Percentiles rank a stretch among this genome's conserved stretches.
These are phyloP conservation scores for Hirudinaria manillensis DNA, from an alignment of 2,888 invertebrate species.

Conservation along the genomic window DNA sequence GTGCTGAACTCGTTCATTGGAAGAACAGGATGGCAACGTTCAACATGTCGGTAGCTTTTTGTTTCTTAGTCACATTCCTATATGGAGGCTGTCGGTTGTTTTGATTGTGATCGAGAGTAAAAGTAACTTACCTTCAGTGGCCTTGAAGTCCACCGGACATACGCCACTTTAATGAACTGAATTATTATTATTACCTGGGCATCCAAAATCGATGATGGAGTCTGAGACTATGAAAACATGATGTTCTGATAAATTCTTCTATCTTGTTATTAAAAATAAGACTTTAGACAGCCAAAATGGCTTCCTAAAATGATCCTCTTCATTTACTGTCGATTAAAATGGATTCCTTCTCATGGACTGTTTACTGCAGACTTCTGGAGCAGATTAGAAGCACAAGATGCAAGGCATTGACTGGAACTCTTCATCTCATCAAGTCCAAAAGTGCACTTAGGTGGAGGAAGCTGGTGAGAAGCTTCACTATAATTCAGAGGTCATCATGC, in stretches of 20 bases:
- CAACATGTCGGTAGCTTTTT: slow-evolving; percentile 56
- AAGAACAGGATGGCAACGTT: slow-evolving; percentile 85
- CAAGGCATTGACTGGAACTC: slow-evolving; percentile 51
- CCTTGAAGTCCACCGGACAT: too few species aligned
- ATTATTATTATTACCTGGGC: too few species aligned
- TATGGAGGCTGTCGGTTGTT: neutral
- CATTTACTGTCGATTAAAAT: too few species aligned
- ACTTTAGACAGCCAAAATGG: too few species aligned
- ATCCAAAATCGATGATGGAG: too few species aligned
- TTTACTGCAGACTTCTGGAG: slow-evolving; percentile 48
- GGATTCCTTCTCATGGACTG: too few species aligned
- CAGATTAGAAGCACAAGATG: slow-evolving; percentile 53
- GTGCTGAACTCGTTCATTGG: slow-evolving; percentile 78
- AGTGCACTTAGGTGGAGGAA: slow-evolving; percentile 51
- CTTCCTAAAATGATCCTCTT: too few species aligned
- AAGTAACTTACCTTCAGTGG: neutral
- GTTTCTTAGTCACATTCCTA: neutral
- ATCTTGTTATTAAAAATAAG: too few species aligned
- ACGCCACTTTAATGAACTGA: too few species aligned
- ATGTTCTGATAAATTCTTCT: too few species aligned
- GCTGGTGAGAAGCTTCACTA: slow-evolving; percentile 43
- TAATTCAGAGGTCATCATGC: too few species aligned
- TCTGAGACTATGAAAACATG: too few species aligned
- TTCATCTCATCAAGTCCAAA: slow-evolving; percentile 54
- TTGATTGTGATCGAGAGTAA: neutral